Percentiles rank a stretch among this genome's conserved stretches.
Evolutionary conservation across 2,797 vertebrate species (phyloP).

Genomic region (Tapera naevia): DNA sequence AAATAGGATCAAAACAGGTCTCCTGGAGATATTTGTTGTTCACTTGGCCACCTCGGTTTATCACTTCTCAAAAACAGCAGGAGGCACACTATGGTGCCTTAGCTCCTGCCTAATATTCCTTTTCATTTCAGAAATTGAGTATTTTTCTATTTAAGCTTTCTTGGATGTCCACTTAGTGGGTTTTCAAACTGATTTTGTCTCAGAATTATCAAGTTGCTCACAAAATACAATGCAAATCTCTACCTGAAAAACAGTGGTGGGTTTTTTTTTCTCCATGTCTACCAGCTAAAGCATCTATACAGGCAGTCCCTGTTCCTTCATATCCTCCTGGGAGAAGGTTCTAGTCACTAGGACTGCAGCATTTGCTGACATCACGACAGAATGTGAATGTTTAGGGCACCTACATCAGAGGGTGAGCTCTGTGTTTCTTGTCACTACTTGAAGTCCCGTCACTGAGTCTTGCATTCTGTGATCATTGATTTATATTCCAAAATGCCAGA

Average conservation of each 20-base stretch:
- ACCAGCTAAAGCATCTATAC: not conserved
- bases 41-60: not conserved
- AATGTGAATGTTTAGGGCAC: not conserved
- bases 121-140: not conserved
- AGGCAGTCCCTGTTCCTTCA: not conserved
- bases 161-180: not conserved
- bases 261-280: fast-evolving
- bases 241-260: not conserved
- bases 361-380: not conserved
- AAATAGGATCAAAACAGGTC: not conserved
- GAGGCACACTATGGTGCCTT: not conserved
- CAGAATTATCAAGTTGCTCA: not conserved
- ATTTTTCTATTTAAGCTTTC: not conserved
- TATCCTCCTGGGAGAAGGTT: not conserved
- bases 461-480: not conserved
- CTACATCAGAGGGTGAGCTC: not conserved
- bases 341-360: not conserved
- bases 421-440: not conserved
- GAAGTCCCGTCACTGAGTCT: not conserved
- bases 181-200: not conserved
- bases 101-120: not conserved
- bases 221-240: not conserved
- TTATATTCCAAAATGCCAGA: not conserved
- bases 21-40: not conserved
- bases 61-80: not conserved